Evolutionary conservation across 1,140 invertebrate species (phyloP), one percentile per base, ranked within the genome.

Genomic region (Zaprionus ghesquierei): DNA sequence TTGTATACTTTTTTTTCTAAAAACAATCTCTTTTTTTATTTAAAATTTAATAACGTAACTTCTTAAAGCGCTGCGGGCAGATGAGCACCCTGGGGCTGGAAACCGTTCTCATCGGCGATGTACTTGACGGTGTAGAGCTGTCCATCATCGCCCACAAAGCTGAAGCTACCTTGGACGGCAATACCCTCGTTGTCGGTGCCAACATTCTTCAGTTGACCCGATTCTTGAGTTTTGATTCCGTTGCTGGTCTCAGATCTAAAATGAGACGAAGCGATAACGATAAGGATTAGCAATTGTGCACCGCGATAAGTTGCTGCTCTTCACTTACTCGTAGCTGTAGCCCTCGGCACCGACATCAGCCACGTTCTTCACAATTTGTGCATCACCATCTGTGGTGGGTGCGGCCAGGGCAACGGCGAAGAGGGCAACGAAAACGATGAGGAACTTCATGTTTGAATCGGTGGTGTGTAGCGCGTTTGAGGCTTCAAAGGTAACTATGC

Each of bases 41-140:
- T 20, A 6, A 58, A 9, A 25, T 20, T 33, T 56, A 44, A n/a
- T n/a, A n/a, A n/a, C n/a, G n/a, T 12, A 0, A 20, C n/a, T 54
- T 38, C 38, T 85, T 81, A 90, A n/a, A 56, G 75, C 9, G 23
- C 13, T 4, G 79, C 77, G 25, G 82, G 95, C 61, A 96, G 90
- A 92, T 95, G 95, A 9, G 93, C 94, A 13, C 95, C 95, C 89
- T 94, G 93, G 49, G 95, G 94, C 80, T 94, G 94, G 93, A 95
- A 97, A 58, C 95, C 95, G 87, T 95, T 95, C 92, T 96, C 95
- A 90, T 96, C 96, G 41, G 96, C 95, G 41, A 94, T 92, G 91
- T 96, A 96, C 10, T 92, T 93, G 46, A 96, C 93, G 44, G 92
- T 90, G 82, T 95, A 95, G 12, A 93, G 92, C 35, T 93, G 87